Base-by-base conservation (phyloP, 2,888 invertebrate species). In the Morpho achilles region DNA sequence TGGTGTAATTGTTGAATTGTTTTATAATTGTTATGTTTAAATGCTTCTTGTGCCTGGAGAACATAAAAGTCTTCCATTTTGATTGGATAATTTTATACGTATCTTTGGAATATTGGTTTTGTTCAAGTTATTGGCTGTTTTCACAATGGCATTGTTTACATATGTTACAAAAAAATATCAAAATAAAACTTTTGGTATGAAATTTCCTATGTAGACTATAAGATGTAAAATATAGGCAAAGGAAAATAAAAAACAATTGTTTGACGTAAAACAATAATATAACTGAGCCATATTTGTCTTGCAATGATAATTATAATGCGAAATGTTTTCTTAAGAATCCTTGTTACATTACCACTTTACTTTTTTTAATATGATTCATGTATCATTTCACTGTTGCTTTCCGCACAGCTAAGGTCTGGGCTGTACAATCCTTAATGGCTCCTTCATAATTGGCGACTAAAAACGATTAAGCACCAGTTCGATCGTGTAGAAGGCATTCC, bases 21-120 rank as follows among this genome's bases (percentile, higher is more conserved):
- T 50, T 58, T 61, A 53, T 69, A 61, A 63, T 63, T 64, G 63
- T 62, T 62, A 61, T 58, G 55, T 59, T 64, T 62, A 56, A 56
- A 66, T 67, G 68, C 67, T 43, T 69, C 64, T 58, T 53, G 60
- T 53, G 68, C 69, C 71, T 68, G 70, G 70, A 70, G 73, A 71
- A 69, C 64, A 73, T 71, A 55, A 43, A 79, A 76, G 87, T 87
- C 87, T 87, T 87, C 87, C 87, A 84, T 66, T 71, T 72, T 63
- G 67, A 74, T 68, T 62, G 62, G 73, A 71, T 71, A 69, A 70
- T 72, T 72, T 68, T 65, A 61, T 68, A 67, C 49, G 64, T 75
- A 78, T 79, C 79, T 84, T 79, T 77, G 70, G 79, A 81, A 82
- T 82, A 82, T 84, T 84, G 81, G 77, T 80, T 80, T 58, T 61